Conservation (phyloP, 2,888 invertebrate species). For the Periphyllus acericola region DNA sequence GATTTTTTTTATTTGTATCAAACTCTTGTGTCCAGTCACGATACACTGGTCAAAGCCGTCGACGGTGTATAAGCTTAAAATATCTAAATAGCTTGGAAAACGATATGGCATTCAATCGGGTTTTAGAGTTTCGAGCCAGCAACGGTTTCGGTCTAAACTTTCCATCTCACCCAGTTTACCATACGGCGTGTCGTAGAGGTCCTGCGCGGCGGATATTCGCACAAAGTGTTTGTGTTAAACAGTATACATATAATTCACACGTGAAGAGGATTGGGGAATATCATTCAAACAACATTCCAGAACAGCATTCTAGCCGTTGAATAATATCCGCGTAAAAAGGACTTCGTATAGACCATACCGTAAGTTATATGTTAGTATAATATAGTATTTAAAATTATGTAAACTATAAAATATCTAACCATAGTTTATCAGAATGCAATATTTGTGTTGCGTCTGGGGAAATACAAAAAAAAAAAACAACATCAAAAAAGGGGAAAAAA, state of each 20-base stretch:
- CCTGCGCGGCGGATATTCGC: background rate
- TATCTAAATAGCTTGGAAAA: background rate
- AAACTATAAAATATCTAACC: background rate
- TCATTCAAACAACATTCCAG: background rate
- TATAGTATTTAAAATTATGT: background rate
- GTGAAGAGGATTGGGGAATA: background rate
- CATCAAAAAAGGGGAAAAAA: background rate
- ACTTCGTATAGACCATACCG: background rate
- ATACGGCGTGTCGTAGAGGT: background rate
- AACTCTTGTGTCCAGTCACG: too few relatives aligned
- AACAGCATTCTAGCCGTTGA: background rate
- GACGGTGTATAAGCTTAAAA: background rate
- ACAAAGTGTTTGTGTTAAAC: background rate
- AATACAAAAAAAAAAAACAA: background rate
- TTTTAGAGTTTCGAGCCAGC: slow-evolving; percentile 4
- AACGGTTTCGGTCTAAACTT: background rate
- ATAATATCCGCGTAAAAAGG: background rate
- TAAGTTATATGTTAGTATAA: background rate
- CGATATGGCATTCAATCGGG: background rate
- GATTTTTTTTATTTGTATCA: too few relatives aligned
- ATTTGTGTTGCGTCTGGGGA: background rate
- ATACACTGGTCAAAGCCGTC: background rate
- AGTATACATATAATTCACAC: background rate
- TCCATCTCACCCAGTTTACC: slow-evolving; percentile 2
- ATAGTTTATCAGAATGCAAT: background rate